Evolutionary conservation across 2,888 invertebrate species (phyloP), one percentile per base, ranked within the genome.

Genomic region (Nephrotoma guestfalica): DNA sequence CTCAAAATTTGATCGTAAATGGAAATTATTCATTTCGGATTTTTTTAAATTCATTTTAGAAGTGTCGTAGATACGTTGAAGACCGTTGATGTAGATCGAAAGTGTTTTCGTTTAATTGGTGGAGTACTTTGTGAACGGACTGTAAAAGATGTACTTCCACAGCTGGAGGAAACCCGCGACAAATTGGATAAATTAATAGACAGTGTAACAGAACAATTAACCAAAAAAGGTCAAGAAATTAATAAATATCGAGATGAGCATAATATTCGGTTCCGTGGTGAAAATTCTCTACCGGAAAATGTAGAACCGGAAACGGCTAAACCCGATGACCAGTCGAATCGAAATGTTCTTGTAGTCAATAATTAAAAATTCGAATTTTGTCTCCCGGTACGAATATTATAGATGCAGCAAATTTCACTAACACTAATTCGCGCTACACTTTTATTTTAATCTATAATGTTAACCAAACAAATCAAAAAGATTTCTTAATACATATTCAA

Each of bases 21-120:
- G 71, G 30, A 71, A 30, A 71, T 7, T 83, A n/a, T 85, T 85
- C 1, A 43, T n/a, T 71, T 30, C 30, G 18, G 71, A 11, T 30
- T 86, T 13, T 40, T 13, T 51, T 51, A 4, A 40, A 13, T 83
- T 40, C 42, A 88, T 92, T 93, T 85, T 91, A 99, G 98, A 91
- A 95, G 98, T 91, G 99, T 99, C 87, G 96, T 98, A 89, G 98
- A 98, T 89, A 97, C 98, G 13, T 92, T 99, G 87, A 95, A 96
- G 90, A 95, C 95, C 87, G 96, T 98, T 40, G 96, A 97, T 90
- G 94, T 94, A 13, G 94, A 94, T 86, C 94, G 98, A 88, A 97
- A 96, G 91, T 99, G 99, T 91, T 99, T 96, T 91, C 94, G 98
- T 89, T 94, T 98, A 93, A 95, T 99, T 88, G 98, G 98, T 86